phyloP scores from a whole-genome alignment of 2,888 invertebrate species.

The Nebria salina region DNA sequence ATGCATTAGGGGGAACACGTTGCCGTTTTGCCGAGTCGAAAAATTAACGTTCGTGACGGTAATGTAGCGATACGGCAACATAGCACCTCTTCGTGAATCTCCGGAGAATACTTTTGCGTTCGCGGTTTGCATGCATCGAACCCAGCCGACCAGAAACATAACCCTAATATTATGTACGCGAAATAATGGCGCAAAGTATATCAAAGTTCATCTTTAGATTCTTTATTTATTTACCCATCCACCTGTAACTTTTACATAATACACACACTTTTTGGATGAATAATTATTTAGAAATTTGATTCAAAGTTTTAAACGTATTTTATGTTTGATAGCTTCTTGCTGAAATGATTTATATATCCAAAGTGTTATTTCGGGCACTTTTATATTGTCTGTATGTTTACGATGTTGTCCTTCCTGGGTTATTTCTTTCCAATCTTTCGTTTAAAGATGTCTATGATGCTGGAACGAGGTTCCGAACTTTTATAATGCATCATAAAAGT shows the following conservation, averaged over 20 bases:
- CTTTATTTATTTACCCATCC: not conserved
- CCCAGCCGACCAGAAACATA: constrained; percentile 17
- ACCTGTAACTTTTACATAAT: not conserved
- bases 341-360: constrained; percentile 14
- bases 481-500: constrained; percentile 46
- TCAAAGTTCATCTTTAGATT: not conserved
- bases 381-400: constrained; percentile 14
- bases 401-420: constrained; percentile 9
- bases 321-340: not conserved
- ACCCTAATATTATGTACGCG: constrained; percentile 12
- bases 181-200: constrained; percentile 12
- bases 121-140: not conserved
- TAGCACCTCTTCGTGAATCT: constrained; percentile 25
- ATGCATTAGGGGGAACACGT: constrained; percentile 43
- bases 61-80: constrained; percentile 43
- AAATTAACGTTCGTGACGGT: constrained; percentile 47
- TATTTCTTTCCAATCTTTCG: constrained; percentile 32
- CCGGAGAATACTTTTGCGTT: constrained; percentile 11
- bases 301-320: constrained; percentile 9
- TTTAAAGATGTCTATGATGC: constrained; percentile 38
- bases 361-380: constrained; percentile 16
- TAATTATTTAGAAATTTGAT: not conserved
- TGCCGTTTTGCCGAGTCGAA: constrained; percentile 40
- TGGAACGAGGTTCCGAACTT: constrained; percentile 41
- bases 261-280: not conserved